Evolutionary conservation across 2,888 invertebrate genomes (phyloP), one percentile per base, ranked within the genome.

Genomic region (Andrena chrysosceles): DNA sequence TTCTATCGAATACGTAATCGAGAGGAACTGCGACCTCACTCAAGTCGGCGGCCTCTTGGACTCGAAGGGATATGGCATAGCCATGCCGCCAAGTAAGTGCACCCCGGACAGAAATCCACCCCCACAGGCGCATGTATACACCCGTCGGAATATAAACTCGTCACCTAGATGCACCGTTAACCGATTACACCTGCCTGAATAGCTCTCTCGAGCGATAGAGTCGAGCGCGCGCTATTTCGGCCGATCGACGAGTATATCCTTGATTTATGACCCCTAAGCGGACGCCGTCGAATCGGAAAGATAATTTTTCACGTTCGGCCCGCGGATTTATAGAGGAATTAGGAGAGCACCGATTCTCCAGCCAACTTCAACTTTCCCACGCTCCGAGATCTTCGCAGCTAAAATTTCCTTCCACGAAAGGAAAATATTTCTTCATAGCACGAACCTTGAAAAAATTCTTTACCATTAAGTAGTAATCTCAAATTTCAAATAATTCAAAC

Each of bases 41-140:
- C 97, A 97, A 95, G 96, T 98, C 8, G 98, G 98, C 1, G 95
- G 96, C 8, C 95, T 96, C 89, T 95, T 99, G 72, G 98, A 99
- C 92, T 97, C 97, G 66, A 99, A 99, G 93, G 98, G 98, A 90
- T 99, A 99, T 92, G 99, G 98, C 48, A 97, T 99, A 83, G 99
- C 98, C 0, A 97, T 98, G 95, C 98, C 98, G 1, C 96, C 97
- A 91, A 97, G 98, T 98, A 94, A 96, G 96, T 95, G 56, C 93
- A 56, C 20, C 23, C 56, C 23, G 52, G 77, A 77, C 31, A 29
- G 20, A 64, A 63, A 70, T 56, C 59, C 33, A 33, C 48, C 54
- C 23, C 23, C 5, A 5, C 29, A 20, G 7, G 20, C 26, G n/a
- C 54, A 0, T 16, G 2, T 59, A 62, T 16, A 56, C 35, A 10